Evolutionary conservation across 2,113 vertebrate genomes (phyloP).

Genomic region (Piliocolobus tephrosceles): DNA sequence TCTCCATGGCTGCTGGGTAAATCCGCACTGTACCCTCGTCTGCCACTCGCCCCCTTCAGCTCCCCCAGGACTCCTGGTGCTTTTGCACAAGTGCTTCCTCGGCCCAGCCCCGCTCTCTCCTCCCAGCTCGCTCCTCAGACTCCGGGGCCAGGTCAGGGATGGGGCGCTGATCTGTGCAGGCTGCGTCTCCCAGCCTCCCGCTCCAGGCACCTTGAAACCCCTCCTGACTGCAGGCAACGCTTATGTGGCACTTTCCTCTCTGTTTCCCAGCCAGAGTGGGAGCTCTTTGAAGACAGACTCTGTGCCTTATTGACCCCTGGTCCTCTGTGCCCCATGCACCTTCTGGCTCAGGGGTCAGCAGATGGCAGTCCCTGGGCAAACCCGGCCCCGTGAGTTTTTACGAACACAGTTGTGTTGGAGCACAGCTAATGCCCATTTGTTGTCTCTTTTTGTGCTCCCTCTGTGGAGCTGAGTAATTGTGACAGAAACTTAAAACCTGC

Average conservation of each 20-base stretch:
- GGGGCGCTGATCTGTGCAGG: background rate
- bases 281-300: background rate
- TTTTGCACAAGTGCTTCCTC: background rate
- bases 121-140: background rate
- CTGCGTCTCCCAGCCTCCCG: background rate
- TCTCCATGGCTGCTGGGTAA: background rate
- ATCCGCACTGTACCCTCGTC: background rate
- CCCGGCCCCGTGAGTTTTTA: background rate
- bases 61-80: background rate
- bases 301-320: background rate
- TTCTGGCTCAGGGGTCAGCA: background rate
- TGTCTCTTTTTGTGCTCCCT: background rate
- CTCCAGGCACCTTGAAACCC: background rate
- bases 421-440: rapidly evolving
- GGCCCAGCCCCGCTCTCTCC: background rate
- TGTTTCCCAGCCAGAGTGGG: background rate
- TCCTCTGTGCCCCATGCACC: background rate
- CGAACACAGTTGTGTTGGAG: background rate
- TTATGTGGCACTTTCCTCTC: rapidly evolving
- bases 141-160: background rate
- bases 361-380: background rate
- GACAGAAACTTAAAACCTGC: too few relatives aligned
- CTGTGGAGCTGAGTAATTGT: background rate
- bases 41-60: rapidly evolving
- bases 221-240: background rate